These are phyloP conservation scores for Galeruca laticollis DNA, from an alignment of 2,888 invertebrate species.

Conservation along the genomic window DNA sequence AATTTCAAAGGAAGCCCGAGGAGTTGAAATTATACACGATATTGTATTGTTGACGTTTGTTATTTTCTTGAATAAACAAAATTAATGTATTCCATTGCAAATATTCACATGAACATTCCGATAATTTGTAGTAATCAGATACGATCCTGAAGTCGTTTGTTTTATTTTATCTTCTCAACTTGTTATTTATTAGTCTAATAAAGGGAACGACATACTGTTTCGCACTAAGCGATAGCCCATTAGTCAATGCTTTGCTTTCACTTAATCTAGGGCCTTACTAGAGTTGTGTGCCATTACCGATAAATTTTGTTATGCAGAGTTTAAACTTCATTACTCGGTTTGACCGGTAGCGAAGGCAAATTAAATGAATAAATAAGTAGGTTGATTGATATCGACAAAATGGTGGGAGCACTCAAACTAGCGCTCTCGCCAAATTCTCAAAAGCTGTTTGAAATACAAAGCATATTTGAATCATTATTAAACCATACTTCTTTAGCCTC, in stretches of 20 bases:
- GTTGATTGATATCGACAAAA: background rate
- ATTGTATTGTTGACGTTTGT: no score
- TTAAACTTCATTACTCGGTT: constrained; percentile 11
- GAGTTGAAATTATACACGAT: no score
- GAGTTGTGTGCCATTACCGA: constrained; percentile 1
- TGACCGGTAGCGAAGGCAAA: constrained; percentile 17
- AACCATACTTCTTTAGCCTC: no score
- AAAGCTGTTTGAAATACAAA: background rate
- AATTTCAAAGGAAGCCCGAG: no score
- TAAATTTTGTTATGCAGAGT: constrained; percentile 5
- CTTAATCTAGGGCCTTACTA: constrained; percentile 11
- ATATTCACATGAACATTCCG: no score
- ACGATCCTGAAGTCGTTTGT: background rate
- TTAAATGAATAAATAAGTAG: constrained; percentile 5
- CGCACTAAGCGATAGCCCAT: background rate
- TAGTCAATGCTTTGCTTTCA: constrained; percentile 3
- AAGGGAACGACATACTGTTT: background rate
- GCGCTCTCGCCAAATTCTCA: background rate
- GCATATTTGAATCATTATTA: no score
- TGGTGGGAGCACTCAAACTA: background rate
- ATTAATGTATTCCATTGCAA: no score
- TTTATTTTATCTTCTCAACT: background rate
- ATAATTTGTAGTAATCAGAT: no score
- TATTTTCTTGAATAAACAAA: no score
- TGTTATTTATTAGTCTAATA: background rate